phyloP scores from a whole-genome alignment of 2,797 vertebrate species.

The Pseudochaenichthys georgianus region DNA sequence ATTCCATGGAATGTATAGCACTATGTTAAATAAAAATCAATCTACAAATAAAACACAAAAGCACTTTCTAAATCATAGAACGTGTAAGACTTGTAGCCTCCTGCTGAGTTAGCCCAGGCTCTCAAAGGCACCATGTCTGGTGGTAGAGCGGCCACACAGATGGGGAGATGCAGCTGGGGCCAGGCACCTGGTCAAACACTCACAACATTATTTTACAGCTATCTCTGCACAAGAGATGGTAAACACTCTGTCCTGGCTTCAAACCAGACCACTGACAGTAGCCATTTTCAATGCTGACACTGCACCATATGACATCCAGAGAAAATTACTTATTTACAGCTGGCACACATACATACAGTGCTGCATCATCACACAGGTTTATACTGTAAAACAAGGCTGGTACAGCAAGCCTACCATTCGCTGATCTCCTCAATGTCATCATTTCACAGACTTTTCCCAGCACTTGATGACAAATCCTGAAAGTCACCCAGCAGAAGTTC shows the following conservation, averaged over 20 bases:
- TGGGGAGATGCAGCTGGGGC: constrained; percentile 15
- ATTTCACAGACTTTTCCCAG: constrained; percentile 25
- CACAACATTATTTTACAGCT: neutral
- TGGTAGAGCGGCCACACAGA: constrained; percentile 27
- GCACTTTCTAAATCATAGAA: constrained; percentile 18
- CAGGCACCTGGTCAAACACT: constrained; percentile 27
- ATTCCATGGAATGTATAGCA: constrained; percentile 74
- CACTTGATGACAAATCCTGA: constrained; percentile 17
- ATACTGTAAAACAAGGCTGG: constrained; percentile 18
- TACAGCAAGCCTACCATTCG: neutral
- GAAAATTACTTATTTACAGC: constrained; percentile 37
- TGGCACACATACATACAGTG: constrained; percentile 4
- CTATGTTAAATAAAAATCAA: constrained; percentile 35
- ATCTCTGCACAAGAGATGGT: constrained; percentile 10
- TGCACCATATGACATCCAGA: neutral
- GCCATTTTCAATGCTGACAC: constrained; percentile 26
- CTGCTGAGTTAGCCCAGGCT: constrained; percentile 39
- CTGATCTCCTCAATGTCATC: neutral
- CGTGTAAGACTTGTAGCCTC: constrained; percentile 47
- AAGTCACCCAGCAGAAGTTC: constrained; percentile 14
- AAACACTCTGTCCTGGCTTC: neutral
- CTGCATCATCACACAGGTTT: constrained; percentile 26
- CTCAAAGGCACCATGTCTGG: constrained; percentile 46
- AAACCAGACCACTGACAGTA: constrained; percentile 12
- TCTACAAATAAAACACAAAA: neutral